Base-by-base conservation (phyloP, 2,888 invertebrate genomes). In the Drosophila suboccidentalis region DNA sequence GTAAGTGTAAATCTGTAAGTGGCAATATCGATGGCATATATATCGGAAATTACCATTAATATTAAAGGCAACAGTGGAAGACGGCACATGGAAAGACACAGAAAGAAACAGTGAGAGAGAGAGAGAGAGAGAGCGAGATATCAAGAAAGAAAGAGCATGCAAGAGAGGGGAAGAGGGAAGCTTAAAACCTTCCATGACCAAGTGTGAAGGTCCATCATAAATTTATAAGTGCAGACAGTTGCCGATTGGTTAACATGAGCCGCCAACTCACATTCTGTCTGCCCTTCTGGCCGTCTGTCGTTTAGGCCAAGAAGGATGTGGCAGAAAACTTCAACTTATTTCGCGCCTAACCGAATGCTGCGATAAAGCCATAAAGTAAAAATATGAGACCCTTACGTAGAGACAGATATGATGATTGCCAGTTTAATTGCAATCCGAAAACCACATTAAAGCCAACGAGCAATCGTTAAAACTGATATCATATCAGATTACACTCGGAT, bases 151-250 rank as follows among this genome's bases (percentile, higher is more conserved):
- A 2, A 19, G 19, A 4, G 4, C 22, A 22, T 4, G 4, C 36
- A 11, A 34, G 17, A 17, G 22, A 15, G 8, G 39, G 15, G 4
- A 15, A 29, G 17, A 38, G 11, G 4, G 9, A 59, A 19, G 29
- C 26, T 39, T 41, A 64, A 63, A 70, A 13, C 47, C 22, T 49
- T 46, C 38, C 49, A 54, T 55, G 49, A 53, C 47, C 67, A 66
- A 62, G 83, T 71, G 68, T 68, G 87, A 89, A 84, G 83, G 83
- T 84, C 78, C 64, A 66, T 84, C 89, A 89, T 84, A 84, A 84
- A 84, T 83, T 86, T 73, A 58, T 68, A 71, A 84, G 82, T 83
- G 89, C 84, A 69, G 82, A 87, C 85, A 84, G 85, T 59, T 76
- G 63, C 75, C 81, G 75, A 79, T 79, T 71, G 75, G 61, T 51